Evolutionary conservation across 1,140 invertebrate genomes (phyloP), one percentile per base, ranked within the genome.

Genomic region (Vanessa tameamea): DNA sequence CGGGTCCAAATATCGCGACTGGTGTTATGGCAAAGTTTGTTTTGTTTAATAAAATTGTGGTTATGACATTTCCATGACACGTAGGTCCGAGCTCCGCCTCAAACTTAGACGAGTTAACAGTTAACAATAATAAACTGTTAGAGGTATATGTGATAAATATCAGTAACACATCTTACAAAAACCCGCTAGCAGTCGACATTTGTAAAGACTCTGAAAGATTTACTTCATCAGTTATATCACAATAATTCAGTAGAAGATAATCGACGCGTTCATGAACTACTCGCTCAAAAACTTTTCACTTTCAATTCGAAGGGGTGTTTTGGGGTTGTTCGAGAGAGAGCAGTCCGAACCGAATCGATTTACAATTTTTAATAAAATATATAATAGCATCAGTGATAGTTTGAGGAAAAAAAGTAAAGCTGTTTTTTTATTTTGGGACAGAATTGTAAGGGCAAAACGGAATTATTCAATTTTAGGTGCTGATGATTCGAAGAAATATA

Each of bases 121-220:
- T 90, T 79, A 90, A 90, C 88, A 90, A 89, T 89, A 91, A 91
- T 89, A 91, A 88, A 91, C 87, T 87, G 89, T 91, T 86, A 88
- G 82, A 84, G 83, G 81, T 86, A 86, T 87, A 84, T 85, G 82
- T 79, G 82, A 85, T 86, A 89, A 87, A 88, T 81, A 88, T 89
- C 77, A 80, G 79, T 85, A 85, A 88, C 83, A 89, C 80, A 81
- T 86, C 80, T 76, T 84, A 79, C 80, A 88, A 90, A 88, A 88
- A 84, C 75, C 82, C 82, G 82, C 84, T 79, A 82, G 75, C 87
- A 86, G 79, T 83, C 81, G 84, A 86, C 84, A 81, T 81, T 86
- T 90, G 89, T 90, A 88, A 87, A 91, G 84, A 90, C 81, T 88
- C 85, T 83, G 88, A 89, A 88, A 89, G 82, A 77, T 83, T 86